A percentile compares a stretch with the other conserved stretches of the same genome.
Conservation (phyloP, 92 coral and sea anemone species). For the Phymanthus crucifer region DNA sequence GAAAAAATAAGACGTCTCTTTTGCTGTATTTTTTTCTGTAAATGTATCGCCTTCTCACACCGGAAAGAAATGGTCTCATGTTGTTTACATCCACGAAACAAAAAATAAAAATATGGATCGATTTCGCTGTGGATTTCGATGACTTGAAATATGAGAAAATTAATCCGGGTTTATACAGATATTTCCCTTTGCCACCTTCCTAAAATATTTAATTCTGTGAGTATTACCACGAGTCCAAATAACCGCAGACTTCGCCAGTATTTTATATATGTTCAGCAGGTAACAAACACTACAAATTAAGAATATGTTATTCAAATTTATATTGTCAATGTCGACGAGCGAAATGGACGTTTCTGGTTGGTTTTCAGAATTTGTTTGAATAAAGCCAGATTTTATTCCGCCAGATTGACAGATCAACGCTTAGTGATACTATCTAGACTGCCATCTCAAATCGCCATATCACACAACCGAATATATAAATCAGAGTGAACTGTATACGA, state of each 20-base stretch:
- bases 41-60: too few species aligned
- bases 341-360: not conserved
- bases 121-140: not conserved
- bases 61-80: not conserved
- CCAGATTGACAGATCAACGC: slow-evolving; percentile 13
- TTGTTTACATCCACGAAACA: not conserved
- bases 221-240: not conserved
- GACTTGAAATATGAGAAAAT: not conserved
- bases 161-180: not conserved
- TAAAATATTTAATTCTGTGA: too few species aligned
- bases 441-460: not conserved
- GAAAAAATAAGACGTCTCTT: too few species aligned
- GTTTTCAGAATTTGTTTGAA: slow-evolving; percentile 17
- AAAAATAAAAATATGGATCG: not conserved
- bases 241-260: not conserved
- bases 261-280: slow-evolving; percentile 5
- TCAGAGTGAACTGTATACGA: not conserved
- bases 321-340: slow-evolving; percentile 19
- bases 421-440: not conserved
- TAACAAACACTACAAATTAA: not conserved
- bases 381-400: not conserved
- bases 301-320: not conserved
- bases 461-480: not conserved
- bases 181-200: not conserved
- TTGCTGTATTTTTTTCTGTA: too few species aligned